phyloP scores from a whole-genome alignment of 1,140 invertebrate genomes.

The Dinoponera quadriceps region DNA sequence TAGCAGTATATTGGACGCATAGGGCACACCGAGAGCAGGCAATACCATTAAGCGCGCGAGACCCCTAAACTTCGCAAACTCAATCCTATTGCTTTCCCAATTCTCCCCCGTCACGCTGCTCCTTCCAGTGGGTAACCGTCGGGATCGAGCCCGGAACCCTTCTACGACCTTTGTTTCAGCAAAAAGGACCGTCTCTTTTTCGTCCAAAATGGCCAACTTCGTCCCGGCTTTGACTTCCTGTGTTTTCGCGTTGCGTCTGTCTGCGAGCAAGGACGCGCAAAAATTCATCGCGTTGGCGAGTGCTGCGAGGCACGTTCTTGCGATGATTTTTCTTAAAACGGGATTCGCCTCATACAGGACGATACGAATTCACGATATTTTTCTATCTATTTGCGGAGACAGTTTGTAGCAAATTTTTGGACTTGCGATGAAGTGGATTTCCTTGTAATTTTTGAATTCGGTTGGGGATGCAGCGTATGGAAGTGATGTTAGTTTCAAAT shows the following conservation, averaged over 20 bases:
- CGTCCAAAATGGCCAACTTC: conserved; percentile 37
- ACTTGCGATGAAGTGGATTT: background rate
- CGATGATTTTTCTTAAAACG: conserved; percentile 35
- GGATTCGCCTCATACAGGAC: conserved; percentile 17
- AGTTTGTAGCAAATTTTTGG: conserved; percentile 13
- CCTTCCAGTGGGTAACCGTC: conserved; percentile 17
- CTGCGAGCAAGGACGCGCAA: conserved; percentile 10
- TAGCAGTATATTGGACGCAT: conserved; percentile 61
- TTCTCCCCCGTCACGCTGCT: conserved; percentile 15
- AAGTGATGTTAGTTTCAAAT: too few species aligned
- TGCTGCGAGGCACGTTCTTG: background rate
- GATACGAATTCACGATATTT: conserved; percentile 36
- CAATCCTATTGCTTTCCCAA: conserved; percentile 72
- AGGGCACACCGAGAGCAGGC: conserved; percentile 66
- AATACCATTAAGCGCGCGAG: conserved; percentile 80
- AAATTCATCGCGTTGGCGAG: conserved; percentile 30
- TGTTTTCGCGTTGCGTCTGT: background rate
- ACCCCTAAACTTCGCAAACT: conserved; percentile 80
- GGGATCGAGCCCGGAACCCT: background rate
- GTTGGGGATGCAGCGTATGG: background rate
- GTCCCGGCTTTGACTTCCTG: conserved; percentile 40
- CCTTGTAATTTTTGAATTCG: background rate
- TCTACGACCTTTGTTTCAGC: conserved; percentile 5
- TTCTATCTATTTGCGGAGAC: conserved; percentile 22
- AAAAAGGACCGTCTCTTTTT: conserved; percentile 19